Evolutionary conservation across 2,888 invertebrate species (phyloP).

Genomic region (Polymixis lichenea): DNA sequence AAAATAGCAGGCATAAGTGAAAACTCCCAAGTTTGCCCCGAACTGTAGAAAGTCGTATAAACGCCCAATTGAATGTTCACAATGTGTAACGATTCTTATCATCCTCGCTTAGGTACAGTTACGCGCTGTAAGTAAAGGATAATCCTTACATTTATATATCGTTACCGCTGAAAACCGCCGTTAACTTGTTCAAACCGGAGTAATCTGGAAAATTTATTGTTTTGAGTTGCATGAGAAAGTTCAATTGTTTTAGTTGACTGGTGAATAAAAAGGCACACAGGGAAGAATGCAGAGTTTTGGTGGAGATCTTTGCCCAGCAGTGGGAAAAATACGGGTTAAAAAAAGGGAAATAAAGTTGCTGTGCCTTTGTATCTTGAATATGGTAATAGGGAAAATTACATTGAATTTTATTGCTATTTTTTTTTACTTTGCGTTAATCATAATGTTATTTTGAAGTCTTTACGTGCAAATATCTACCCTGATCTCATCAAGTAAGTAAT

Average conservation of each 20-base stretch:
- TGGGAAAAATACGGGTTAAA: no score
- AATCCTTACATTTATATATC: slow-evolving; percentile 62
- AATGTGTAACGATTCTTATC: slow-evolving; percentile 50
- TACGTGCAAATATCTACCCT: not conserved
- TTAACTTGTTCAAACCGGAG: slow-evolving; percentile 47
- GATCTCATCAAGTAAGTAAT: slow-evolving; percentile 22
- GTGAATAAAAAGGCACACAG: not conserved
- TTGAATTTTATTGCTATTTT: not conserved
- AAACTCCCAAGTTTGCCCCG: slow-evolving; percentile 35
- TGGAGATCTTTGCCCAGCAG: no score
- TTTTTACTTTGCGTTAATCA: no score
- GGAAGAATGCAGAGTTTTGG: no score
- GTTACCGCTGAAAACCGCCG: slow-evolving; percentile 43
- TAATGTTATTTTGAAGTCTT: not conserved
- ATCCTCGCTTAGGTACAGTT: slow-evolving; percentile 46
- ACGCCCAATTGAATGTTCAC: slow-evolving; percentile 55
- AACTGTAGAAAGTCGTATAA: slow-evolving; percentile 30
- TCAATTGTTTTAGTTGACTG: slow-evolving; percentile 29
- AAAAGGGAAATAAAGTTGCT: not conserved
- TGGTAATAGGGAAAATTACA: not conserved
- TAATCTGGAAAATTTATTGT: slow-evolving; percentile 49
- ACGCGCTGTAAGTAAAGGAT: slow-evolving; percentile 56
- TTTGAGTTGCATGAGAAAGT: slow-evolving; percentile 20
- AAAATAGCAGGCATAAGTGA: slow-evolving; percentile 24
- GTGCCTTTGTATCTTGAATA: not conserved